phyloP scores from a whole-genome alignment of 2,888 invertebrate genomes.

The Cistogaster globosa region DNA sequence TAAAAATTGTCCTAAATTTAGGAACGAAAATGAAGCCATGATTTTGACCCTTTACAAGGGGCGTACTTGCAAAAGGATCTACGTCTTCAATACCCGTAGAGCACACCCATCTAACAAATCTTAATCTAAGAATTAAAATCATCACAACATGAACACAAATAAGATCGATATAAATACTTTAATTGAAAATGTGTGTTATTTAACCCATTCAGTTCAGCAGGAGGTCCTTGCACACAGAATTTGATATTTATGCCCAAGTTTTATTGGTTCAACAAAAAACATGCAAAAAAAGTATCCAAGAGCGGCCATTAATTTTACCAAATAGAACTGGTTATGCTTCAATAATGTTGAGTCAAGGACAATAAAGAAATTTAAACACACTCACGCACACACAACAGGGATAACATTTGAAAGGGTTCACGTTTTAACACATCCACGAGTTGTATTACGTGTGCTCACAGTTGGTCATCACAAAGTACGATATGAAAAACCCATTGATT shows the following conservation, averaged over 20 bases:
- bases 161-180: not conserved
- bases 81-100: not conserved
- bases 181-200: constrained; percentile 46
- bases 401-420: constrained; percentile 51
- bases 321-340: constrained; percentile 64
- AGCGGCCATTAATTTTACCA: constrained; percentile 68
- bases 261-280: constrained; percentile 58
- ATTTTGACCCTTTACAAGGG: not conserved
- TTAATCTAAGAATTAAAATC: constrained; percentile 42
- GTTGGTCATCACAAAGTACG: constrained; percentile 25
- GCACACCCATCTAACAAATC: constrained; percentile 42
- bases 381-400: constrained; percentile 1
- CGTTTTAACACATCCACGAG: constrained; percentile 44
- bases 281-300: constrained; percentile 39
- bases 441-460: constrained; percentile 24
- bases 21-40: not conserved
- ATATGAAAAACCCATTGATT: constrained; percentile 19
- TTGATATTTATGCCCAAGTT: constrained; percentile 54
- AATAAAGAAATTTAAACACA: constrained; percentile 71
- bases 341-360: constrained; percentile 60
- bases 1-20: not conserved
- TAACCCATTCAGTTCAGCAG: constrained; percentile 64
- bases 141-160: constrained; percentile 3
- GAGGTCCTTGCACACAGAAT: not conserved
- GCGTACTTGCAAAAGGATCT: not conserved